Conservation (phyloP, 2,797 vertebrate species). For the Anguilla anguilla region DNA sequence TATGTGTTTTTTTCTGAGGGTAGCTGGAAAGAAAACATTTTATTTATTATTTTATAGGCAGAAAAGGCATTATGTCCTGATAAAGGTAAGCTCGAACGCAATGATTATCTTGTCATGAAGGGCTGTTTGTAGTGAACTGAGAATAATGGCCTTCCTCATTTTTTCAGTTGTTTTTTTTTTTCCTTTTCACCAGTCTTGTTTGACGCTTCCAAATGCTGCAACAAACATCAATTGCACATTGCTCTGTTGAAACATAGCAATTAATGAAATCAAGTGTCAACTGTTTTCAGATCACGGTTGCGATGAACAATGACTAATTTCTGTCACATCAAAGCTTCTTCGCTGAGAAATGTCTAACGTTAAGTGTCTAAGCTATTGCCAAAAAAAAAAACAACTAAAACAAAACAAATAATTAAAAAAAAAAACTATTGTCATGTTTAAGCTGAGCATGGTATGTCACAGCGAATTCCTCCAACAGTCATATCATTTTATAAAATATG, state of each 20-base stretch:
- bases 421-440: neutral
- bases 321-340: constrained; percentile 19
- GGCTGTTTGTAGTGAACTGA: constrained; percentile 10
- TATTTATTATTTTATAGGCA: constrained; percentile 78
- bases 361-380: neutral
- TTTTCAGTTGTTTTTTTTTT: neutral
- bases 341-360: constrained; percentile 1
- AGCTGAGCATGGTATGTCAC: neutral
- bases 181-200: constrained; percentile 23
- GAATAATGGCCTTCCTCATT: constrained; percentile 19
- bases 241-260: constrained; percentile 11
- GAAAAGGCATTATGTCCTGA: constrained; percentile 66
- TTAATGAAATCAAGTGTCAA: constrained; percentile 27
- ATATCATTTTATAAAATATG: neutral
- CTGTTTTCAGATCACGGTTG: constrained; percentile 19
- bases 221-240: constrained; percentile 11
- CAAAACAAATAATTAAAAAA: neutral
- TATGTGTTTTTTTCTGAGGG: constrained; percentile 65
- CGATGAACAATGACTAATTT: constrained; percentile 12
- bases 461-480: neutral
- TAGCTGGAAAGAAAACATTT: constrained; percentile 72
- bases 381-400: neutral
- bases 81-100: constrained; percentile 64
- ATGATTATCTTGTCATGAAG: constrained; percentile 25
- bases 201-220: constrained; percentile 29